A percentile compares a stretch with the other conserved stretches of the same genome.
phyloP scores from a whole-genome alignment of 2,797 vertebrate genomes.

The Acomys russatus region DNA sequence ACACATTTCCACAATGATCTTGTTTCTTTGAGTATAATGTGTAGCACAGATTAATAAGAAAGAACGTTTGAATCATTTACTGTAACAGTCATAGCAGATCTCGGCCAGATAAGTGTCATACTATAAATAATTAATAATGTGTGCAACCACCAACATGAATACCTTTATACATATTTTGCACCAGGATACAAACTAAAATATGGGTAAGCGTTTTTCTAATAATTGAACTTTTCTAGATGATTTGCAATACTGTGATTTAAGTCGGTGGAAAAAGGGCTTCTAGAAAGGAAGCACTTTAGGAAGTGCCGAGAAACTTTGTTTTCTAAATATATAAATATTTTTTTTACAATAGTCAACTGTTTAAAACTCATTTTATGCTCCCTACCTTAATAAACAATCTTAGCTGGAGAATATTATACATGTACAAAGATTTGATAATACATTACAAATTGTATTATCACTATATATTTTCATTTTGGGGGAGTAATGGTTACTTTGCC shows the following conservation, averaged over 20 bases:
- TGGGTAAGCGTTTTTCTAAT: not conserved
- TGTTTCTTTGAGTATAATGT: not conserved
- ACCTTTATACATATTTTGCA: not conserved
- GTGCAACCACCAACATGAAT: not conserved
- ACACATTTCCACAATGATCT: not conserved
- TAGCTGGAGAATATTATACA: not conserved
- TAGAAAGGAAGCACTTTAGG: not conserved
- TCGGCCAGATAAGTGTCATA: not conserved
- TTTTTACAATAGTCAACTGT: conserved; percentile 37
- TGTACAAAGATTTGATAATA: not conserved
- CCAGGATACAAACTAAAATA: not conserved
- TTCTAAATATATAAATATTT: conserved; percentile 50
- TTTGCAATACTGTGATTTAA: not conserved
- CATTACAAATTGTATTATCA: not conserved
- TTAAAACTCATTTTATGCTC: not conserved
- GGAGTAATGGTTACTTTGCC: not conserved
- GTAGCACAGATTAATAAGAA: not conserved
- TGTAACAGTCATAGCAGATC: not conserved
- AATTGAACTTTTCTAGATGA: not conserved
- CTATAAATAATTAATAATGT: conserved; percentile 6
- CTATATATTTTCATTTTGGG: conserved; percentile 14
- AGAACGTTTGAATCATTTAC: not conserved
- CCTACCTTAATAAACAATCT: not conserved
- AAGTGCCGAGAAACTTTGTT: not conserved
- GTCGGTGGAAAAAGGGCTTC: not conserved